phyloP scores from a whole-genome alignment of 2,113 vertebrate genomes.

The Phrynosoma blainvillii region DNA sequence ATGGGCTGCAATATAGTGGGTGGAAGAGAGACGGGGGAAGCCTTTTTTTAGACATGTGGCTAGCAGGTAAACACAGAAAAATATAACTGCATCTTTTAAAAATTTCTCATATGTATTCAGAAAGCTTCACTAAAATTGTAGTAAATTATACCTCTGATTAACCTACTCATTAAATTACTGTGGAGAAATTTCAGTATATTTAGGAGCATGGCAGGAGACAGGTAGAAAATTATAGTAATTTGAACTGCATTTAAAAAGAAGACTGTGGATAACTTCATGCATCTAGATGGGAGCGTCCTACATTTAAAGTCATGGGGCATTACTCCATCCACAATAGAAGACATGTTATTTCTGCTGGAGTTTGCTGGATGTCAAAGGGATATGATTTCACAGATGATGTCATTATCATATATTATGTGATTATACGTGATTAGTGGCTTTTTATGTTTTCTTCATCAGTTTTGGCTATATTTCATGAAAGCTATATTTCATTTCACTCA shows the following conservation, averaged over 20 bases:
- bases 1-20: neutral
- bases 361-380: neutral
- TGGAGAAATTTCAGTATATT: conserved; percentile 46
- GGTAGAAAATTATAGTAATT: conserved; percentile 72
- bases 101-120: conserved; percentile 30
- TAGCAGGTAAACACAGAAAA: conserved; percentile 32
- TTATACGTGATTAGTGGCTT: accelerated
- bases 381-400: neutral
- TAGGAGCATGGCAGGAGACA: conserved; percentile 57
- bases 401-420: accelerated
- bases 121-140: conserved; percentile 22
- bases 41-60: neutral
- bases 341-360: conserved; percentile 21
- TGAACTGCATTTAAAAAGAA: conserved; percentile 50
- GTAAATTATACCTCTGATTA: conserved; percentile 65
- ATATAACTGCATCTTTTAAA: conserved; percentile 34
- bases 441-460: neutral
- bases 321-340: neutral
- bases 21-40: neutral
- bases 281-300: neutral
- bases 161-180: conserved; percentile 65
- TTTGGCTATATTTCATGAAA: neutral
- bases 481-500: neutral
- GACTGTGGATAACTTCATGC: conserved; percentile 36
- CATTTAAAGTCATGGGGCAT: conserved; percentile 47